Base-by-base conservation (phyloP, 2,113 vertebrate genomes). In the Acrocephalus kingi region DNA sequence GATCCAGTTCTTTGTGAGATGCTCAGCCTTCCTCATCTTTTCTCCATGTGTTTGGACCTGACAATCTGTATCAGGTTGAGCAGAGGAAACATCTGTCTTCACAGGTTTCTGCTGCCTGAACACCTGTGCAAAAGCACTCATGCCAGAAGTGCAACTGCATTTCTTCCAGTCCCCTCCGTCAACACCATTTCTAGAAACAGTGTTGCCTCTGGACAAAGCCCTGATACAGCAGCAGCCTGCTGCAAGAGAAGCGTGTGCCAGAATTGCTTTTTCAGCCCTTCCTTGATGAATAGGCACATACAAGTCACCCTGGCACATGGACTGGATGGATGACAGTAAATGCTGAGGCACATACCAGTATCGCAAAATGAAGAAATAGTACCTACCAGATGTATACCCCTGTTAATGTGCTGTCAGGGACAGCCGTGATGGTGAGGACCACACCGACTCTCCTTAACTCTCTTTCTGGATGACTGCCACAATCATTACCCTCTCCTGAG, bases 401-500 rank as follows among this genome's bases (percentile, higher is more conserved):
- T 28, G 19, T 23, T 45, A 49, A 51, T 1, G 2, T 20, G 22
- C 4, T 43, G 22, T 56, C 37, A 58, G 62, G 22, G 17, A 51
- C 31, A 75, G 35, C 25, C 51, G 43, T 21, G 17, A 35, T 43
- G 30, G 31, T 56, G 31, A 67, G 24, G 14, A 62, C 16, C 9
- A 21, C 1, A 5, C 12, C 46, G 46, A 62, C 9, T 66, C 37
- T 17, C 37, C 15, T 1, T 0, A 41, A 35, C 5, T 18, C 46
- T 77, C 16, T 27, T 81, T 22, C 82, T 56, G 49, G 39, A 24
- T 21, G 10, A 59, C 37, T 39, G 37, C 37, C 37, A 39, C 37
- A 39, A 39, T 39, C 37, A 39, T 39, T 39, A 59, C 7, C 2
- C 3, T 66, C 31, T 54, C 14, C 54, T 1, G 0, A 1, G 2